phyloP scores from a whole-genome alignment of 1,140 invertebrate species.

The Platorchestia sp. region DNA sequence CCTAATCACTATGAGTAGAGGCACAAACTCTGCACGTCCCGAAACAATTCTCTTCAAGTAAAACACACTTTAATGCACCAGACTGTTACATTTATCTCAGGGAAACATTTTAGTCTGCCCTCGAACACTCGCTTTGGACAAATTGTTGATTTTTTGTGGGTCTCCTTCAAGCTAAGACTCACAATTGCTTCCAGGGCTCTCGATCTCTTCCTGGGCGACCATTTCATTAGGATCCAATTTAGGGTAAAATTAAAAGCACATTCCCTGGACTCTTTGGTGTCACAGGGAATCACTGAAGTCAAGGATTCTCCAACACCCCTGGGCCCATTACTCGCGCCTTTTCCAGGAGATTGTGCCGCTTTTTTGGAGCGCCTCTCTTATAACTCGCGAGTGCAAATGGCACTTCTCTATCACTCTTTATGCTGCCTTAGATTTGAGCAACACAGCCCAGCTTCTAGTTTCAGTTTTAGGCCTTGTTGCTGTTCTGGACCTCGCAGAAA shows the following conservation, averaged over 20 bases:
- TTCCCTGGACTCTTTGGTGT: conserved; percentile 32
- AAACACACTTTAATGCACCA: neutral
- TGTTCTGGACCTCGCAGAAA: neutral
- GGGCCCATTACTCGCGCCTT: conserved; percentile 30
- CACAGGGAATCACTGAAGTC: conserved; percentile 38
- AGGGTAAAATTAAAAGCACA: conserved; percentile 45
- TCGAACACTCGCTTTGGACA: neutral
- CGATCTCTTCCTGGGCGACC: conserved; percentile 1
- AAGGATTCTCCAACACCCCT: conserved; percentile 8
- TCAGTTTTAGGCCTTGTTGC: neutral
- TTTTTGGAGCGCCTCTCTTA: conserved; percentile 7
- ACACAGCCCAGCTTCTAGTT: neutral
- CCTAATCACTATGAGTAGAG: neutral
- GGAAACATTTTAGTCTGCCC: neutral
- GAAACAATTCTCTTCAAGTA: neutral
- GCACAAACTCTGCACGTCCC: neutral
- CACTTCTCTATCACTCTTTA: conserved; percentile 40
- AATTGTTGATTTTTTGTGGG: neutral
- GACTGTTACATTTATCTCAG: neutral
- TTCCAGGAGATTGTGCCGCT: conserved; percentile 4
- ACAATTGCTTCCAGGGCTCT: neutral
- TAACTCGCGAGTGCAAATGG: neutral
- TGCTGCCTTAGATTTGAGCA: conserved; percentile 20
- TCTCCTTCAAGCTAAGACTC: conserved; percentile 3
- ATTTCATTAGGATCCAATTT: conserved; percentile 54